Conservation (phyloP, 2,888 invertebrate species). For the Heteropelma amictum region DNA sequence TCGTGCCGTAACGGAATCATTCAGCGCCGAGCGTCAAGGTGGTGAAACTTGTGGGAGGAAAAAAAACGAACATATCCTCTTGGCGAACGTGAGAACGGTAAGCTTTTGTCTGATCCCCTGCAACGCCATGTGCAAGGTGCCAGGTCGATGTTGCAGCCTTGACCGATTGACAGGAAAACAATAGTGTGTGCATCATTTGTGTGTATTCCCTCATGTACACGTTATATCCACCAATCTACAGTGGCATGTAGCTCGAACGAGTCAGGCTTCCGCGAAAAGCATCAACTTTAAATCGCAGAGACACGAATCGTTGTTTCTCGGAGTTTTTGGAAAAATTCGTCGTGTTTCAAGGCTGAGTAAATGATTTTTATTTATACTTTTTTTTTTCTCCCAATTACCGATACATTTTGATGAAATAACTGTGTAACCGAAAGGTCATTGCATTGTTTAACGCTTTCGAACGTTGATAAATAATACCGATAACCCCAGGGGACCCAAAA, state of each 20-base stretch:
- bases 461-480: no score
- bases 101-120: constrained; percentile 16
- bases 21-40: background rate
- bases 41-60: background rate
- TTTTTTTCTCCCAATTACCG: no score
- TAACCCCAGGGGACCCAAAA: no score
- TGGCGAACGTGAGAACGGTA: background rate
- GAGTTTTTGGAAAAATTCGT: background rate
- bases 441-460: no score
- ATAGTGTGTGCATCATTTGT: background rate
- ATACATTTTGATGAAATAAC: no score
- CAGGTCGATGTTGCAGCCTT: constrained; percentile 53
- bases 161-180: constrained; percentile 49
- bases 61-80: background rate
- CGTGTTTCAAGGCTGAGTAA: no score
- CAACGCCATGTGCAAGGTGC: background rate
- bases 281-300: constrained; percentile 8
- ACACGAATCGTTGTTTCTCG: constrained; percentile 8
- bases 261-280: constrained; percentile 35
- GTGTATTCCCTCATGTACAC: background rate
- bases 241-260: constrained; percentile 22
- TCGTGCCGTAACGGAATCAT: no score
- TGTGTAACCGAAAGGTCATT: no score
- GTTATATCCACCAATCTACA: background rate
- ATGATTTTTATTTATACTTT: no score